Conservation (phyloP, 2,888 invertebrate genomes). For the Dione juno region DNA sequence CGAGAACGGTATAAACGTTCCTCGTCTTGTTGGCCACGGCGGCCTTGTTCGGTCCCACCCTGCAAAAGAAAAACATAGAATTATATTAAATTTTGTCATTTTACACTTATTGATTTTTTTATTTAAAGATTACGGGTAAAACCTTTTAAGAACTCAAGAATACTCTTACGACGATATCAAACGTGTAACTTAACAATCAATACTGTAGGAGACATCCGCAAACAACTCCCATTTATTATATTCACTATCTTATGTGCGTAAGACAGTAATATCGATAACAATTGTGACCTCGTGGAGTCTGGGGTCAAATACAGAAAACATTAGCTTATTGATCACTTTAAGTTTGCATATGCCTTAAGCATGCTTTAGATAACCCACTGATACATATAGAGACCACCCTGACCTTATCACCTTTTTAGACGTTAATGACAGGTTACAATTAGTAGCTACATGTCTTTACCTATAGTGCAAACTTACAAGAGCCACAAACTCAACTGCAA, state of each 20-base stretch:
- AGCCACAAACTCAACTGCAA: background rate
- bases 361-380: slow-evolving; percentile 74
- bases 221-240: slow-evolving; percentile 79
- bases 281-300: slow-evolving; percentile 63
- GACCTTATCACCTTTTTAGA: slow-evolving; percentile 54
- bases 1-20: slow-evolving; percentile 71
- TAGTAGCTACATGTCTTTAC: background rate
- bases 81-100: background rate
- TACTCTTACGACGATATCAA: slow-evolving; percentile 22
- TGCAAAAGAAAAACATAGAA: slow-evolving; percentile 49
- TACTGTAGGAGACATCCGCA: slow-evolving; percentile 71
- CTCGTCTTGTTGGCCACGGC: slow-evolving; percentile 75
- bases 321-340: slow-evolving; percentile 69
- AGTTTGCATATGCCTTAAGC: slow-evolving; percentile 62
- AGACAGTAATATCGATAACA: slow-evolving; percentile 67
- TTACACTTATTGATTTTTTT: background rate
- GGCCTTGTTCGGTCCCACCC: slow-evolving; percentile 75
- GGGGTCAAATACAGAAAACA: slow-evolving; percentile 73
- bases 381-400: slow-evolving; percentile 59
- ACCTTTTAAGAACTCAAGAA: slow-evolving; percentile 29
- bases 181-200: slow-evolving; percentile 59
- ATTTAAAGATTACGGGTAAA: slow-evolving; percentile 14
- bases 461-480: background rate
- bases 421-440: background rate
- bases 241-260: slow-evolving; percentile 78